phyloP scores from a whole-genome alignment of 2,888 invertebrate genomes.

The Sarcophaga subvicina region DNA sequence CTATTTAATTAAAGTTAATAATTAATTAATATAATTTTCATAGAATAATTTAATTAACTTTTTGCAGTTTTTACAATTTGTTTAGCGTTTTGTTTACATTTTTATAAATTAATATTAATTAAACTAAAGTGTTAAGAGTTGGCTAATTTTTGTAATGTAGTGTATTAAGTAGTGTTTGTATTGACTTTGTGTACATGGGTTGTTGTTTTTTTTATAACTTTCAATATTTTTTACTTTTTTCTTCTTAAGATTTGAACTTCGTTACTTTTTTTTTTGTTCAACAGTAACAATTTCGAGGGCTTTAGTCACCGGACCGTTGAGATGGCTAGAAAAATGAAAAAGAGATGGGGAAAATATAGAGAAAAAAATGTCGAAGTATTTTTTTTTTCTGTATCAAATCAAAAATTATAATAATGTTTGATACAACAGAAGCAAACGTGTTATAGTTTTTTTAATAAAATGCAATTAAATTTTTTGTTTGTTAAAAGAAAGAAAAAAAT shows the following conservation, averaged over 20 bases:
- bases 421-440: background rate
- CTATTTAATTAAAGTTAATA: conserved; percentile 37
- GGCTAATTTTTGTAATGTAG: conserved; percentile 59
- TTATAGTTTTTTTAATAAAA: conserved; percentile 5
- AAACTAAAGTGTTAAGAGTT: conserved; percentile 55
- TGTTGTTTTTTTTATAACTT: conserved; percentile 16
- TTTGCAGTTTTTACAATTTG: conserved; percentile 42
- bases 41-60: conserved; percentile 54
- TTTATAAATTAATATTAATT: conserved; percentile 61
- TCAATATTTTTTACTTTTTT: conserved; percentile 11
- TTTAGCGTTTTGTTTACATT: conserved; percentile 75
- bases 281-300: conserved; percentile 70
- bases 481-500: background rate
- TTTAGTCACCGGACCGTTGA: conserved; percentile 82
- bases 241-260: conserved; percentile 53
- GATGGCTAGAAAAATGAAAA: conserved; percentile 79
- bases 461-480: conserved; percentile 63
- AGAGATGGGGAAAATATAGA: conserved; percentile 70
- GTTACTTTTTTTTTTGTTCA: conserved; percentile 69
- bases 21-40: conserved; percentile 35
- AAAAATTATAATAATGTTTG: background rate
- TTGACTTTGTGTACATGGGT: conserved; percentile 60
- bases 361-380: conserved; percentile 43
- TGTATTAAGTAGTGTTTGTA: conserved; percentile 48
- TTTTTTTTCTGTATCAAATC: conserved; percentile 5